Evolutionary conservation across 2,888 invertebrate species (phyloP).

Genomic region (Schrankia costaestrigalis): DNA sequence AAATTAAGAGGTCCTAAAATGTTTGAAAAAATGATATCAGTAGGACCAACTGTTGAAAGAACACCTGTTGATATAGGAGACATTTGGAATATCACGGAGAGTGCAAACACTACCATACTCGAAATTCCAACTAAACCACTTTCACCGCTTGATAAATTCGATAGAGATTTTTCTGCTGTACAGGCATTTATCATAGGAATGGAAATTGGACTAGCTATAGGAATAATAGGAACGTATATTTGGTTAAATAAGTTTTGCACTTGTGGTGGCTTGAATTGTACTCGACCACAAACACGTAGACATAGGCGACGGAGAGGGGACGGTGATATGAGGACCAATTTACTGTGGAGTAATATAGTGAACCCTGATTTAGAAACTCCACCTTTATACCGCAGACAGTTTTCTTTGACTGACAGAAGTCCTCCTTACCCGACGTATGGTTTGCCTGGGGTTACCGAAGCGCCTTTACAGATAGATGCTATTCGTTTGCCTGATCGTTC

Average conservation of each 20-base stretch:
- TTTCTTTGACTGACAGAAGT: slow-evolving; percentile 54
- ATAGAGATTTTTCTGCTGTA: slow-evolving; percentile 65
- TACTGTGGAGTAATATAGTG: slow-evolving; percentile 61
- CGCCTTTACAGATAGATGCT: slow-evolving; percentile 52
- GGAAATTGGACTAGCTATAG: slow-evolving; percentile 66
- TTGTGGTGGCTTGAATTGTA: slow-evolving; percentile 48
- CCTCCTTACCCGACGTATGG: slow-evolving; percentile 47
- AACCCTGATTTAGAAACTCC: slow-evolving; percentile 68
- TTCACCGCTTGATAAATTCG: slow-evolving; percentile 63
- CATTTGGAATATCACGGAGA: slow-evolving; percentile 63
- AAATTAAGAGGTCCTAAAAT: slow-evolving; percentile 67
- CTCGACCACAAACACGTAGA: slow-evolving; percentile 42
- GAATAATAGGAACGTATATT: slow-evolving; percentile 66
- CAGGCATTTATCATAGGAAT: slow-evolving; percentile 69
- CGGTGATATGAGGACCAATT: slow-evolving; percentile 60
- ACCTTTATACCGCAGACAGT: slow-evolving; percentile 56
- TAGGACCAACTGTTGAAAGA: slow-evolving; percentile 54
- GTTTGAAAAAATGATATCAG: slow-evolving; percentile 79
- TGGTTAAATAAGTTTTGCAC: slow-evolving; percentile 63
- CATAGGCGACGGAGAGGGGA: slow-evolving; percentile 48
- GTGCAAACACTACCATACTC: slow-evolving; percentile 36
- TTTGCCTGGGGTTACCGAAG: slow-evolving; percentile 44
- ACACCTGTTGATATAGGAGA: slow-evolving; percentile 59
- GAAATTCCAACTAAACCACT: slow-evolving; percentile 35
- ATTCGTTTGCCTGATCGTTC: slow-evolving; percentile 51